Base-by-base conservation (phyloP, 2,888 invertebrate species). In the Julus scanicus region DNA sequence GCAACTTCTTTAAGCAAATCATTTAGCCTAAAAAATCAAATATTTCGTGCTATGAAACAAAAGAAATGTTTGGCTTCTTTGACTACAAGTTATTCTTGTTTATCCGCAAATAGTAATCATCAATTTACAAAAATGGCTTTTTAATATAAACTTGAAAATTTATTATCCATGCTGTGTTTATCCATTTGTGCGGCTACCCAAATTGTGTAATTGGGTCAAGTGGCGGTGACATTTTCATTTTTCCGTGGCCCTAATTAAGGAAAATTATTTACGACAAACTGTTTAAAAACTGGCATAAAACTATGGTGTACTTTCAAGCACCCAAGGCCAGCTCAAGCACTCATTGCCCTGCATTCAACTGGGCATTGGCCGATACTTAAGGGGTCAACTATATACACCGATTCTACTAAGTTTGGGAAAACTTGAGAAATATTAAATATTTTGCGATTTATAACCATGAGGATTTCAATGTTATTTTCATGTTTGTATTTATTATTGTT, bases 301-400 rank as follows among this genome's bases (percentile, higher is more conserved):
- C 0, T 53, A 13, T 13, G 63, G n/a, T 6, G n/a, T 63, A 63
- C n/a, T 63, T n/a, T 63, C 63, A n/a, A n/a, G 4, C 17, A 53
- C 53, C 53, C 13, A 53, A 53, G 53, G 53, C 53, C 17, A 53
- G 2, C n/a, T 6, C 4, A 63, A n/a, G 63, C n/a, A 2, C n/a
- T 63, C 63, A n/a, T 63, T 63, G 63, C 63, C 63, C 63, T n/a
- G 63, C n/a, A 63, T 63, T 63, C n/a, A 63, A n/a, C 63, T 63
- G 63, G 63, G 63, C 63, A 63, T n/a, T 63, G 63, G 63, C 63
- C 63, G n/a, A 63, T 20, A 8, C 53, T 17, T 63, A 6, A 63
- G 8, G 63, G 63, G 63, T 63, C 63, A 63, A 49, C 49, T 49
- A 49, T 49, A 49, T 29, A 29, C 29, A 29, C 29, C 29, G 29